Evolutionary conservation across 2,888 invertebrate species (phyloP), one percentile per base, ranked within the genome.

Genomic region (Seira sanloemensis): DNA sequence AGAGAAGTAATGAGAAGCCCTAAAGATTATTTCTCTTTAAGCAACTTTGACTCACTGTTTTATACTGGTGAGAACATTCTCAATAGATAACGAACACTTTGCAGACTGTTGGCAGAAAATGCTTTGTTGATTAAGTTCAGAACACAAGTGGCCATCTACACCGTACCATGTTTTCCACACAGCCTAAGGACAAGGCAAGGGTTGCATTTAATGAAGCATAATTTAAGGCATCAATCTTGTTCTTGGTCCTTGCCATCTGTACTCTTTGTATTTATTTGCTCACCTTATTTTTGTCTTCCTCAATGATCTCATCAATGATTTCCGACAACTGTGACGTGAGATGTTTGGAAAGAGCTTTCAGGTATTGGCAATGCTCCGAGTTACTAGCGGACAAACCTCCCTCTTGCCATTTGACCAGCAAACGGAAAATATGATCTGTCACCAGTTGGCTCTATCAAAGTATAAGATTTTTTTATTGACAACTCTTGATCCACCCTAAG

Each of bases 121-220:
- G 76, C 94, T 93, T 91, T 97, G 95, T 91, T 94, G 94, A 90
- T 93, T 93, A 82, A 95, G 91, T 90, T 95, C 96, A 88, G 94
- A 94, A 90, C 95, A 94, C 76, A 92, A 88, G 4, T 90, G 89
- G 54, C 91, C 93, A 75, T 94, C 94, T 85, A 94, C 93, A 2
- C 94, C 94, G 88, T 93, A 93, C 90, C 93, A 93, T n/a, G 93
- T 92, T 88, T 93, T 93, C 87, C 93, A 91, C 89, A 92, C 92
- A 85, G 89, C 89, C 90, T 91, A 88, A 37, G 12, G 37, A 37
- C 26, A 18, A 62, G 7, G 7, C 46, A 46, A 46, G 12, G 5
- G 46, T 46, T 46, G 5, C 12, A 9, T n/a, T n/a, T n/a, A n/a
- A n/a, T n/a, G n/a, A n/a, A n/a, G n/a, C n/a, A n/a, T n/a, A n/a